Evolutionary conservation across 2,888 invertebrate species (phyloP).

Genomic region (Dolomedes plantarius): DNA sequence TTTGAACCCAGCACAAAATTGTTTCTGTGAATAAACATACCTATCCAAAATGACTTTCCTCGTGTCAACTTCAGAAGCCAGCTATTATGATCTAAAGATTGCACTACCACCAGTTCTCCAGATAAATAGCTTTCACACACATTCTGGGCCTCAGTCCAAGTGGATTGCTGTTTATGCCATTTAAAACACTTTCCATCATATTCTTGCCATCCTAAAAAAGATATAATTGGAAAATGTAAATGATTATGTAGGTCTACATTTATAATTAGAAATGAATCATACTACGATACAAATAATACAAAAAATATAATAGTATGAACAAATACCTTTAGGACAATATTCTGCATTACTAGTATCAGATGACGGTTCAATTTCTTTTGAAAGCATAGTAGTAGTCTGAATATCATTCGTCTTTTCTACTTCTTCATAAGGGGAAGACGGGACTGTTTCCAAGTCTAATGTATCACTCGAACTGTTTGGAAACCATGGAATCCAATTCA

Average conservation of each 20-base stretch:
- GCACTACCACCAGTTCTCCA: conserved; percentile 42
- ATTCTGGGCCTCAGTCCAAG: conserved; percentile 53
- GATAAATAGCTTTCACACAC: conserved; percentile 38
- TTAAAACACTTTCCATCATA: conserved; percentile 59
- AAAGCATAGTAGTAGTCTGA: background rate
- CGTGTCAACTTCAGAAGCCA: conserved; percentile 61
- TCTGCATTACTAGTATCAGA: conserved; percentile 6
- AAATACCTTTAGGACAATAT: conserved; percentile 37
- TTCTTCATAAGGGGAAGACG: background rate
- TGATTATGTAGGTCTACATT: too few species aligned
- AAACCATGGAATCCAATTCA: conserved; percentile 59
- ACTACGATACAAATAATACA: too few species aligned
- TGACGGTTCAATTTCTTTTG: conserved; percentile 12
- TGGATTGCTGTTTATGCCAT: conserved; percentile 40
- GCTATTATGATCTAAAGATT: conserved; percentile 58
- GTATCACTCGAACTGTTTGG: conserved; percentile 17
- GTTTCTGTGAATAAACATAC: too few species aligned
- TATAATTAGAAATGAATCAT: too few species aligned
- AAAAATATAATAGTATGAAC: too few species aligned
- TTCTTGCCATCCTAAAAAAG: conserved; percentile 57
- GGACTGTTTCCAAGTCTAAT: conserved; percentile 8
- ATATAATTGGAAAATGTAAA: too few species aligned
- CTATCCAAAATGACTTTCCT: conserved; percentile 67
- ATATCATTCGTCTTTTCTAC: background rate
- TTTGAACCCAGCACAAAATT: too few species aligned